Evolutionary conservation across 2,888 invertebrate species (phyloP).

Genomic region (Caenorhabditis imperialis): DNA sequence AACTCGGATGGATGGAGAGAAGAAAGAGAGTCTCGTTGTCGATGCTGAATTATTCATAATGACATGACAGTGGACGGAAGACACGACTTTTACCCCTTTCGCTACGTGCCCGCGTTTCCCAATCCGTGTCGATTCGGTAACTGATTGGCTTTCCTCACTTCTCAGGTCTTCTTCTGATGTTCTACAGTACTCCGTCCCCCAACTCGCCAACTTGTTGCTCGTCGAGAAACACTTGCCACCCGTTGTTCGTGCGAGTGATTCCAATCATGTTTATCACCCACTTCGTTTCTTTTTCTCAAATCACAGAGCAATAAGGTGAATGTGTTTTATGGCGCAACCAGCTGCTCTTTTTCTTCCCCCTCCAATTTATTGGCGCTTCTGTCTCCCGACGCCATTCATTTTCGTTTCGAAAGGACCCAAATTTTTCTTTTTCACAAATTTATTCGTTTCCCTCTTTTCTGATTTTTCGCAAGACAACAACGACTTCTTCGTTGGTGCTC

Average conservation of each 20-base stretch:
- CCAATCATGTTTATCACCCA: slow-evolving; percentile 47
- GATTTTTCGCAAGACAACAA: background rate
- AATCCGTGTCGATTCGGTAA: no score
- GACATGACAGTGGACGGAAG: slow-evolving; percentile 46
- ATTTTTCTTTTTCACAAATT: slow-evolving; percentile 6
- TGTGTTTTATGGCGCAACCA: slow-evolving; percentile 47
- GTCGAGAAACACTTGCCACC: no score
- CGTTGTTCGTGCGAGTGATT: slow-evolving; percentile 13
- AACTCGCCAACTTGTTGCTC: no score
- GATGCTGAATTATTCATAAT: slow-evolving; percentile 48
- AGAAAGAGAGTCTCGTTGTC: slow-evolving; percentile 44
- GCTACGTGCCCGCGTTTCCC: no score
- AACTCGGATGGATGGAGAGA: slow-evolving; percentile 16
- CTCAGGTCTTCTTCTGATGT: no score
- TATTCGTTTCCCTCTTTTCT: slow-evolving; percentile 4
- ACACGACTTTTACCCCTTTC: slow-evolving; percentile 44
- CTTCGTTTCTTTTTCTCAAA: slow-evolving; percentile 12
- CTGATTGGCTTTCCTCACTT: no score
- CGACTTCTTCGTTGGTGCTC: no score
- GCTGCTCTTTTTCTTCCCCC: slow-evolving; percentile 26
- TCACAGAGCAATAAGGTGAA: slow-evolving; percentile 41
- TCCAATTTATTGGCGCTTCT: slow-evolving; percentile 30
- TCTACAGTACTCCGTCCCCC: no score
- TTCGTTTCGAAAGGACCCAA: no score
- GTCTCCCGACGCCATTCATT: no score